phyloP scores from a whole-genome alignment of 2,888 invertebrate species.

The Rhagonycha fulva region DNA sequence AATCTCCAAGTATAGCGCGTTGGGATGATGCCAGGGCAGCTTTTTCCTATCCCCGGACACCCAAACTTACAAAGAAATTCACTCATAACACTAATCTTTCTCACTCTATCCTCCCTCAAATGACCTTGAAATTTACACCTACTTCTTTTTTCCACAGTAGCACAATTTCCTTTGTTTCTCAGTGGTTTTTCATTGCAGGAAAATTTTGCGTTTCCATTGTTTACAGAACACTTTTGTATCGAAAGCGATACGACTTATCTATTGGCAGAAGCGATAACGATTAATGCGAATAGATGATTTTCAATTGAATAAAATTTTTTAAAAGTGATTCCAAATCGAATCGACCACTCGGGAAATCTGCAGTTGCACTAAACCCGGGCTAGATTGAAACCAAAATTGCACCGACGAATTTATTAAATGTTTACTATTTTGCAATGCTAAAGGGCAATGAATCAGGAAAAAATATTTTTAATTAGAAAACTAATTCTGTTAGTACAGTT shows the following conservation, averaged over 20 bases:
- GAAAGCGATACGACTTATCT: background rate
- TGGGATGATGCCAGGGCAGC: constrained; percentile 74
- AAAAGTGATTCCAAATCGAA: no score
- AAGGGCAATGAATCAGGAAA: background rate
- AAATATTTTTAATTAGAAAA: background rate
- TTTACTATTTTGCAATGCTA: background rate
- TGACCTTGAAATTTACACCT: constrained; percentile 32
- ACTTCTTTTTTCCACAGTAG: background rate
- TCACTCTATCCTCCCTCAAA: constrained; percentile 19
- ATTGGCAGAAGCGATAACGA: no score
- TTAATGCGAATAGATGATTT: no score
- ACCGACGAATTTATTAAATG: no score
- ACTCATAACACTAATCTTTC: constrained; percentile 28
- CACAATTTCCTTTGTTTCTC: background rate
- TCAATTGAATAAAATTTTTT: no score
- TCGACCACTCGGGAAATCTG: no score
- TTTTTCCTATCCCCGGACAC: constrained; percentile 48
- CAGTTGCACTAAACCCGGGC: no score
- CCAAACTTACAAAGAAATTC: constrained; percentile 33
- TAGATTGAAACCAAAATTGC: no score
- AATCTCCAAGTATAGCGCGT: constrained; percentile 89
- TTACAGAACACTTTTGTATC: background rate
- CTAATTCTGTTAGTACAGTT: no score
- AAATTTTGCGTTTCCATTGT: background rate
- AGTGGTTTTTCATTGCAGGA: background rate